These are phyloP conservation scores for Arctopsyche grandis DNA, from an alignment of 1,140 invertebrate genomes.

Conservation along the genomic window DNA sequence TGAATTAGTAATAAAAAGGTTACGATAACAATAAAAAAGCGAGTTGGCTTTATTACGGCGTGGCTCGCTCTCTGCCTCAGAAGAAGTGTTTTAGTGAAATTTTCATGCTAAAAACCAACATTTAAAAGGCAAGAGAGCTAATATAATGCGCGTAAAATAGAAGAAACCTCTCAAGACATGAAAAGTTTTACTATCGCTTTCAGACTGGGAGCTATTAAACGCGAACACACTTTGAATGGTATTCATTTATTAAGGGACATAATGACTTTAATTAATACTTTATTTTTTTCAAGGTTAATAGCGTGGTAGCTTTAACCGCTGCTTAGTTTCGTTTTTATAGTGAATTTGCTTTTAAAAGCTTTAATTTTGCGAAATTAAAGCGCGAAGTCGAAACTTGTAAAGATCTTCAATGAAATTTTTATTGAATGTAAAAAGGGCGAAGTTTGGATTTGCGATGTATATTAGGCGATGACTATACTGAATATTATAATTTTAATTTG, in stretches of 20 bases:
- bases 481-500: too few relatives aligned
- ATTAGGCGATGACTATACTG: too few relatives aligned
- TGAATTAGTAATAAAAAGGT: background rate
- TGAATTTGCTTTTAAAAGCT: too few relatives aligned
- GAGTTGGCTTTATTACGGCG: background rate
- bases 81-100: too few relatives aligned
- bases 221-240: constrained; percentile 19
- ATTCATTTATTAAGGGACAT: constrained; percentile 13
- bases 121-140: background rate
- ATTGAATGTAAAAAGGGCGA: too few relatives aligned
- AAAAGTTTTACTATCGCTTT: constrained; percentile 20
- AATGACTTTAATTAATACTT: constrained; percentile 10
- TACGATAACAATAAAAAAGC: constrained; percentile 9
- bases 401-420: too few relatives aligned
- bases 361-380: too few relatives aligned
- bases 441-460: too few relatives aligned
- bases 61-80: background rate
- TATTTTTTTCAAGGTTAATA: too few relatives aligned
- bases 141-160: constrained; percentile 7
- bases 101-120: background rate
- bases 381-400: too few relatives aligned
- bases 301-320: too few relatives aligned
- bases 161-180: constrained; percentile 2
- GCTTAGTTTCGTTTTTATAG: too few relatives aligned
- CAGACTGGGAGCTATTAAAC: background rate